phyloP scores from a whole-genome alignment of 2,888 invertebrate species.

The Agrilus cyanescens region DNA sequence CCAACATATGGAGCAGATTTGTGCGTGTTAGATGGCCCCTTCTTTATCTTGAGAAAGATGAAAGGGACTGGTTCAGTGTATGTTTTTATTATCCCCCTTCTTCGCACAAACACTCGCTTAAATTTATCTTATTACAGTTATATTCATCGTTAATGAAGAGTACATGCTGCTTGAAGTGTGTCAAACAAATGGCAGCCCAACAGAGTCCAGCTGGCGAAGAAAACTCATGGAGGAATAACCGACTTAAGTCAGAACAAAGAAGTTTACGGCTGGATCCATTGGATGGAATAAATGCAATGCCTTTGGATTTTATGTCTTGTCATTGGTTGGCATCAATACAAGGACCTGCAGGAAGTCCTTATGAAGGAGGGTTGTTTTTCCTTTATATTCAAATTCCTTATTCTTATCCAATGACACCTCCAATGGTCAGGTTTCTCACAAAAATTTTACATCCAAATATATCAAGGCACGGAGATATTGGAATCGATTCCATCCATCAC shows the following conservation, averaged over 20 bases:
- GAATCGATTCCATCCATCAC: slow-evolving; percentile 88
- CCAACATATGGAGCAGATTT: slow-evolving; percentile 70
- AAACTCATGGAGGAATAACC: slow-evolving; percentile 71
- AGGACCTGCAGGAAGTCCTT: slow-evolving; percentile 85
- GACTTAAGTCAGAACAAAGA: slow-evolving; percentile 64
- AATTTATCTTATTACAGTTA: slow-evolving; percentile 38
- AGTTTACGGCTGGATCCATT: slow-evolving; percentile 66
- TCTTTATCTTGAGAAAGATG: slow-evolving; percentile 45
- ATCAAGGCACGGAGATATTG: slow-evolving; percentile 89
- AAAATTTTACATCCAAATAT: slow-evolving; percentile 92
- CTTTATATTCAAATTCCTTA: slow-evolving; percentile 82
- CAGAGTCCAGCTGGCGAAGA: slow-evolving; percentile 57
- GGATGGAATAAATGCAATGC: slow-evolving; percentile 73
- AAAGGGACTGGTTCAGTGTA: slow-evolving; percentile 69
- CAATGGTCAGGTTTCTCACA: slow-evolving; percentile 82
- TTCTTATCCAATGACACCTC: slow-evolving; percentile 84
- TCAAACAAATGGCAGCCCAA: slow-evolving; percentile 72
- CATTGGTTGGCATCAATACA: slow-evolving; percentile 92
- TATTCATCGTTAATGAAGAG: slow-evolving; percentile 60
- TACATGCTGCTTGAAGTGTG: slow-evolving; percentile 75
- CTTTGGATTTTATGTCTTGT: slow-evolving; percentile 66
- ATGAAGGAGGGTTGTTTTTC: slow-evolving; percentile 88
- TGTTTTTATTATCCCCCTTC: slow-evolving; percentile 4
- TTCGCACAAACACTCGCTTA: neutral
- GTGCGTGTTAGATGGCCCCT: slow-evolving; percentile 76